phyloP scores from a whole-genome alignment of 1,140 invertebrate species.

The Drosophila auraria region DNA sequence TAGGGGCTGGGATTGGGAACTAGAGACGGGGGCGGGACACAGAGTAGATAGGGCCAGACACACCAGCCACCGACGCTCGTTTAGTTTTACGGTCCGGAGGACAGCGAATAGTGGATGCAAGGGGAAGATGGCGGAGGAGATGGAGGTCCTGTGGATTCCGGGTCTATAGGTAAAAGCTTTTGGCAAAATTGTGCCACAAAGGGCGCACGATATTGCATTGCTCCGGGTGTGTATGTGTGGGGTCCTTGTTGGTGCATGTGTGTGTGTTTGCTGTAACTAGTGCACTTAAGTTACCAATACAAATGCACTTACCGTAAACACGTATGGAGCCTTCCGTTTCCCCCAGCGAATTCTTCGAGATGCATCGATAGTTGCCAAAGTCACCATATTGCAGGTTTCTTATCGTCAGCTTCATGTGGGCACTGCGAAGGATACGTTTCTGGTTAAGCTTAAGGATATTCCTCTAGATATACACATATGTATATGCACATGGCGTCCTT shows the following conservation, averaged over 20 bases:
- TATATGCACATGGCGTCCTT: not conserved
- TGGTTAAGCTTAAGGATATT: slow-evolving; percentile 42
- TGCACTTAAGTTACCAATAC: slow-evolving; percentile 82
- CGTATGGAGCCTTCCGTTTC: slow-evolving; percentile 96
- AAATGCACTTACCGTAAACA: slow-evolving; percentile 92
- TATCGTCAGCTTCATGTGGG: slow-evolving; percentile 94
- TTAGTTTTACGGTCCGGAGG: slow-evolving; percentile 78
- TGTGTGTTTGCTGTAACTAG: slow-evolving; percentile 66
- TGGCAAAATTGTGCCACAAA: slow-evolving; percentile 81
- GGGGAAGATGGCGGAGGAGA: slow-evolving; percentile 5
- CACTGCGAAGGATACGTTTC: slow-evolving; percentile 85
- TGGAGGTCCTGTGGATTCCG: slow-evolving; percentile 33
- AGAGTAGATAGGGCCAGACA: slow-evolving; percentile 39
- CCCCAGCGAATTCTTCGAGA: slow-evolving; percentile 97
- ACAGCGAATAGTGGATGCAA: slow-evolving; percentile 61
- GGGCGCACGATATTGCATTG: slow-evolving; percentile 78
- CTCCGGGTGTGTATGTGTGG: slow-evolving; percentile 32
- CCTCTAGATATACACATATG: not conserved
- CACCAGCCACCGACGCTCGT: slow-evolving; percentile 57
- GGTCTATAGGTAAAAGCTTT: slow-evolving; percentile 82
- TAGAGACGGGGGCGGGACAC: not conserved
- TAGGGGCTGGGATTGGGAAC: not conserved
- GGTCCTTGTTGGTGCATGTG: slow-evolving; percentile 11
- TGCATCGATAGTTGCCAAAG: slow-evolving; percentile 94
- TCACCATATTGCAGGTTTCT: slow-evolving; percentile 91